phyloP scores from a whole-genome alignment of 1,140 invertebrate species.

The Tetramorium alpestre region DNA sequence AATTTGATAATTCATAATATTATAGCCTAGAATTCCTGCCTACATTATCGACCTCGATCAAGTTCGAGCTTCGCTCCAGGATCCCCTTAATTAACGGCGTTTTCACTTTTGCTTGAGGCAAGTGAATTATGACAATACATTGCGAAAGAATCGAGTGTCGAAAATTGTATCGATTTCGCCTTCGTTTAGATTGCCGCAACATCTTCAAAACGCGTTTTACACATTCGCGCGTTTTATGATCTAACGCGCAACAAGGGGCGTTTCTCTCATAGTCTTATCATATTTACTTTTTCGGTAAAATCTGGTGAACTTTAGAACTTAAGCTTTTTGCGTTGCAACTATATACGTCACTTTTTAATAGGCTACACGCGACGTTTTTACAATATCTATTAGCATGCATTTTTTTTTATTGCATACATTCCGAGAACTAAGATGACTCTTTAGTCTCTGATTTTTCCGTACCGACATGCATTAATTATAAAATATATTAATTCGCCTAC shows the following conservation, averaged over 20 bases:
- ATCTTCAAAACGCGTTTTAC: not conserved
- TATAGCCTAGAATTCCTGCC: too few relatives aligned
- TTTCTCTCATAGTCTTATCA: not conserved
- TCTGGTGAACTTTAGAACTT: not conserved
- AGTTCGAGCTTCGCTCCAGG: too few relatives aligned
- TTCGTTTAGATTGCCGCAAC: not conserved
- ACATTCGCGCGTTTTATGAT: not conserved
- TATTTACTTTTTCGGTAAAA: not conserved
- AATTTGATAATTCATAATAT: too few relatives aligned
- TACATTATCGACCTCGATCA: too few relatives aligned
- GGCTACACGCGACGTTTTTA: not conserved
- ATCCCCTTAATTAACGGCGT: not conserved
- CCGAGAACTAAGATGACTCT: not conserved
- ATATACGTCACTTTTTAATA: slow-evolving; percentile 13
- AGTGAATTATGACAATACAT: not conserved
- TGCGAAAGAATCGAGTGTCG: not conserved
- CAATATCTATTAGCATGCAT: not conserved
- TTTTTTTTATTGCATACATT: not conserved
- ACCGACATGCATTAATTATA: not conserved
- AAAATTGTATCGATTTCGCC: not conserved
- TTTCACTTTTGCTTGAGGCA: not conserved
- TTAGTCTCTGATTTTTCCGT: not conserved
- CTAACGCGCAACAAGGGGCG: not conserved
- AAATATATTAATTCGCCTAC: not conserved
- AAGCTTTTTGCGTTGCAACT: not conserved